Percentiles rank a stretch among this genome's conserved stretches.
These are phyloP conservation scores for Pedetes capensis DNA, from an alignment of 2,113 vertebrate species.

Conservation along the genomic window DNA sequence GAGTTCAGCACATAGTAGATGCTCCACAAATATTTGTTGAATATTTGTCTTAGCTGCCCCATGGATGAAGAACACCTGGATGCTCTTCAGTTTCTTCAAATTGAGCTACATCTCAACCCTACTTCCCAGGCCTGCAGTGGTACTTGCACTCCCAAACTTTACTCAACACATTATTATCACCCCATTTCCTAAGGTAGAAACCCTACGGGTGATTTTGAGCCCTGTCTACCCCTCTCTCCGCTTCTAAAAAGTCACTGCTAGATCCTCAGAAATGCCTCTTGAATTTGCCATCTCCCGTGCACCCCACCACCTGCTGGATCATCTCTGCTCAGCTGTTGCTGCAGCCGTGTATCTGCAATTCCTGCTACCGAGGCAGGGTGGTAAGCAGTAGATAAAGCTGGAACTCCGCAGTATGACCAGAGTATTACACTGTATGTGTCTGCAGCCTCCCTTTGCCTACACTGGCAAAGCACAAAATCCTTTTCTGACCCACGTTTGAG, in stretches of 20 bases:
- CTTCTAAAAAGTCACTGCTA: background rate
- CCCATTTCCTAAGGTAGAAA: background rate
- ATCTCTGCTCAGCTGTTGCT: background rate
- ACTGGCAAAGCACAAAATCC: too few species aligned
- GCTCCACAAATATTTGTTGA: background rate
- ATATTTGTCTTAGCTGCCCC: background rate
- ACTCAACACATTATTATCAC: background rate
- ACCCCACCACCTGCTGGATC: background rate
- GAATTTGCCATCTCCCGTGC: background rate
- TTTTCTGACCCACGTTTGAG: background rate
- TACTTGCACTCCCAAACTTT: background rate
- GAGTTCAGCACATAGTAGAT: background rate
- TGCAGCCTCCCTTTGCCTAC: fast-evolving
- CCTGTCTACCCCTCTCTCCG: background rate
- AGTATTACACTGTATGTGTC: too few species aligned
- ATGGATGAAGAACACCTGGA: background rate
- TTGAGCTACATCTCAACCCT: background rate
- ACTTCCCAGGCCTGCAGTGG: background rate
- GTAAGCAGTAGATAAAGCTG: constrained; percentile 8
- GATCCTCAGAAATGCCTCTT: constrained; percentile 19
- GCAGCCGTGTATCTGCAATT: background rate
- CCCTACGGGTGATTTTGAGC: background rate
- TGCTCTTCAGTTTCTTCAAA: background rate
- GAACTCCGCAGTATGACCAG: fast-evolving
- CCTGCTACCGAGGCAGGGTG: background rate